Base-by-base conservation (phyloP, 1,140 invertebrate species). In the Lamellibrachia luymesi region DNA sequence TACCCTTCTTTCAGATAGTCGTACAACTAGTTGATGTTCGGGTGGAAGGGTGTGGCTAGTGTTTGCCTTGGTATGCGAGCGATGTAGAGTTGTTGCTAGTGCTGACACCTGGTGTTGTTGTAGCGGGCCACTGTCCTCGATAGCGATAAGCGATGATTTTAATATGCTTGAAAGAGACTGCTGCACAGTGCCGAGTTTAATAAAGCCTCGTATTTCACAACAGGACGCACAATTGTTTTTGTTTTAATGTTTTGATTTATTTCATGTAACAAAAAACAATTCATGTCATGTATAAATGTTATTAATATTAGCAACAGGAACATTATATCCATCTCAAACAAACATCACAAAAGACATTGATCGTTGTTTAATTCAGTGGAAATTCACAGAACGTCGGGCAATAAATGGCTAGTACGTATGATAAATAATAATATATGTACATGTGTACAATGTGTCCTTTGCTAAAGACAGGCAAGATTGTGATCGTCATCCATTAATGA, bases 201-300 rank as follows among this genome's bases (percentile, higher is more conserved):
- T 80, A 80, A 80, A 80, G 64, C 64, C 64, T 80, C 64, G 64
- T 80, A 80, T 80, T 80, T 80, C 64, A 80, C 64, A 80, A 80
- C 64, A 80, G 64, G 64, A 80, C 17, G 13, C 64, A 22, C 13
- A 2, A 17, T 8, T 80, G 8, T 80, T 80, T 80, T 80, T 80
- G 25, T 56, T 56, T 56, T 56, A 56, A 6, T 56, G 13, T 80
- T 22, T 80, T 17, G 13, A 22, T 80, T 80, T 80, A 80, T 80
- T 0, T 80, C 64, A 80, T 80, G 64, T 80, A 17, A 80, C 13
- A 80, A 80, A 80, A 80, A 80, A 80, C 64, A 80, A 17, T 80
- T 80, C 64, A 80, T 80, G 13, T 38, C 38, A 38, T 17, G 13
- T 80, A 22, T 80, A 80, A 80, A 17, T 80, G 4, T 80, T 10